Evolutionary conservation across 2,888 invertebrate species (phyloP).

Genomic region (Ornithoptera priamus): DNA sequence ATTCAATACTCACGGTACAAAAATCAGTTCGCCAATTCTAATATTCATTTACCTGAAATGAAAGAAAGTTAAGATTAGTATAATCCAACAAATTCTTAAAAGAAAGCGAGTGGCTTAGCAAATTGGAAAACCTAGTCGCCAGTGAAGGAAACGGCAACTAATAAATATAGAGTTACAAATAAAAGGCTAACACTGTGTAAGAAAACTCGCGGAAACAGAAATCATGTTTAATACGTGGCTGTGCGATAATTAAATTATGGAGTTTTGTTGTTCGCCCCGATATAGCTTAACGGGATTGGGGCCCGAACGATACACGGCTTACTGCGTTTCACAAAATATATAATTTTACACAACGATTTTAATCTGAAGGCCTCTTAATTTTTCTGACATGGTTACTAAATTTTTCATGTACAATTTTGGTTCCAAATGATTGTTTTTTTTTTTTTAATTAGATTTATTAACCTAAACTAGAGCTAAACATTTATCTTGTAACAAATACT

Average conservation of each 20-base stretch:
- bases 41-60: slow-evolving; percentile 31
- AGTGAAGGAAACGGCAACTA: slow-evolving; percentile 35
- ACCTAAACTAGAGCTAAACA: too few species aligned
- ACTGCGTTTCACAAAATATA: slow-evolving; percentile 19
- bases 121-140: slow-evolving; percentile 15
- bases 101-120: slow-evolving; percentile 18
- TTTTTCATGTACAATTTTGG: too few species aligned
- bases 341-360: slow-evolving; percentile 15
- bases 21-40: neutral
- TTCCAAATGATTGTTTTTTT: too few species aligned
- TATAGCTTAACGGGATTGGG: slow-evolving; percentile 59
- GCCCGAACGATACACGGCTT: slow-evolving; percentile 33
- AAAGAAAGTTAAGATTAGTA: slow-evolving; percentile 29
- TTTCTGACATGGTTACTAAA: too few species aligned
- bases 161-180: slow-evolving; percentile 35
- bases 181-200: slow-evolving; percentile 40
- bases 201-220: slow-evolving; percentile 46
- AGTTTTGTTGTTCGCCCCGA: slow-evolving; percentile 59
- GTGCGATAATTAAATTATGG: slow-evolving; percentile 64
- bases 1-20: neutral
- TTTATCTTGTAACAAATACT: too few species aligned
- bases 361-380: neutral
- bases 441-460: too few species aligned
- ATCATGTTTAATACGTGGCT: slow-evolving; percentile 41
- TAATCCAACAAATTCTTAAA: slow-evolving; percentile 27